A percentile compares a stretch with the other conserved stretches of the same genome.
phyloP scores from a whole-genome alignment of 2,888 invertebrate species.

The Dolichopus griseipennis region DNA sequence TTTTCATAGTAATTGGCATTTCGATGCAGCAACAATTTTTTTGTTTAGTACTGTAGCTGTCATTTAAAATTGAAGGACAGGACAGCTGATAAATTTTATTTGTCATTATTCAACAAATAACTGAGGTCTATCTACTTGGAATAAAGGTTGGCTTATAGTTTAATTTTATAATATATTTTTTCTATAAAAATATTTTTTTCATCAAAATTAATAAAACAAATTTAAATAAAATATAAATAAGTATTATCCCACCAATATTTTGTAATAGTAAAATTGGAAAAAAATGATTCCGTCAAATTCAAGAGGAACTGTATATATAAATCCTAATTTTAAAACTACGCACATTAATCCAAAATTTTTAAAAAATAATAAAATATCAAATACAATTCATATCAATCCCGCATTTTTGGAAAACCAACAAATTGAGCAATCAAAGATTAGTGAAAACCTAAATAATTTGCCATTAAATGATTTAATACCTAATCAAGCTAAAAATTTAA shows the following conservation, averaged over 20 bases:
- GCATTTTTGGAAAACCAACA: constrained; percentile 35
- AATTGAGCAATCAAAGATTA: constrained; percentile 9
- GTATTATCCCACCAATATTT: neutral
- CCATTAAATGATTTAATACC: constrained; percentile 18
- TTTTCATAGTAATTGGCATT: too few relatives aligned
- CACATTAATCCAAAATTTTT: constrained; percentile 42
- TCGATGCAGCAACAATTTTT: too few relatives aligned
- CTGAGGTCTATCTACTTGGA: too few relatives aligned
- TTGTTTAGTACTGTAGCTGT: too few relatives aligned
- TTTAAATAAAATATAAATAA: too few relatives aligned
- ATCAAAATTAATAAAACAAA: too few relatives aligned
- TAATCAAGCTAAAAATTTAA: constrained; percentile 20
- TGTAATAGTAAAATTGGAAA: neutral
- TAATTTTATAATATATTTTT: too few relatives aligned
- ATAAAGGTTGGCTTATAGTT: too few relatives aligned
- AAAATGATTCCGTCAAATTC: neutral
- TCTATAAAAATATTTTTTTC: too few relatives aligned
- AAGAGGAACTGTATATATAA: constrained; percentile 35
- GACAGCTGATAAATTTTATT: too few relatives aligned
- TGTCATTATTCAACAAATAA: too few relatives aligned
- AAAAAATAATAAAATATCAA: constrained; percentile 22
- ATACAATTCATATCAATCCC: constrained; percentile 46
- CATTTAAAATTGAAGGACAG: too few relatives aligned
- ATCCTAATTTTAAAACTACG: constrained; percentile 39
- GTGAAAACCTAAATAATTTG: constrained; percentile 10